Conservation (phyloP, 2,888 invertebrate genomes). For the Pemphredon lugubris region DNA sequence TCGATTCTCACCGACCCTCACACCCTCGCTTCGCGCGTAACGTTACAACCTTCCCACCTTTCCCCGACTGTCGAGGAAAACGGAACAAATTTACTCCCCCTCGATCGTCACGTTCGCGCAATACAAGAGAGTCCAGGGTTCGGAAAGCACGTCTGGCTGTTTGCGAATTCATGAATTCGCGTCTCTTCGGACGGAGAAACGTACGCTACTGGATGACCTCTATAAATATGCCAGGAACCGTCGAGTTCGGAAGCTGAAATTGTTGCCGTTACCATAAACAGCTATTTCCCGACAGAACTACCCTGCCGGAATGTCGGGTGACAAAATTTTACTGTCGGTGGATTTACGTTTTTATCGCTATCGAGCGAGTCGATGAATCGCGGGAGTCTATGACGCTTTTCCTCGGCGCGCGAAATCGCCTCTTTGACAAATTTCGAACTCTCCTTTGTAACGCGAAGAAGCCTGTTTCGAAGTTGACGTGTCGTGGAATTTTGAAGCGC, state of each 20-base stretch:
- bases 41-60: neutral
- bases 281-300: conserved; percentile 15
- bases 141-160: conserved; percentile 1
- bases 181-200: conserved; percentile 11
- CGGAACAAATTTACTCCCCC: neutral
- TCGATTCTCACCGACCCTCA: too few relatives aligned
- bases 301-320: neutral
- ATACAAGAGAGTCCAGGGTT: neutral
- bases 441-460: too few relatives aligned
- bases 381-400: neutral
- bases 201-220: conserved; percentile 8
- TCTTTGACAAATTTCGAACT: neutral
- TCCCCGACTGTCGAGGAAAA: neutral
- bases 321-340: conserved; percentile 26
- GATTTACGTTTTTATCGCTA: neutral
- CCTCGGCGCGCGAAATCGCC: neutral
- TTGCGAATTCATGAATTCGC: conserved; percentile 32
- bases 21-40: too few relatives aligned
- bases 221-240: conserved; percentile 14
- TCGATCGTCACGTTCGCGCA: conserved; percentile 1
- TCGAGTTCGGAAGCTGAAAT: conserved; percentile 16
- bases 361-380: neutral
- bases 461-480: too few relatives aligned
- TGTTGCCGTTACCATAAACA: conserved; percentile 39
- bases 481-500: too few relatives aligned